Conservation (phyloP, 2,888 invertebrate genomes). For the Neoascia interrupta region DNA sequence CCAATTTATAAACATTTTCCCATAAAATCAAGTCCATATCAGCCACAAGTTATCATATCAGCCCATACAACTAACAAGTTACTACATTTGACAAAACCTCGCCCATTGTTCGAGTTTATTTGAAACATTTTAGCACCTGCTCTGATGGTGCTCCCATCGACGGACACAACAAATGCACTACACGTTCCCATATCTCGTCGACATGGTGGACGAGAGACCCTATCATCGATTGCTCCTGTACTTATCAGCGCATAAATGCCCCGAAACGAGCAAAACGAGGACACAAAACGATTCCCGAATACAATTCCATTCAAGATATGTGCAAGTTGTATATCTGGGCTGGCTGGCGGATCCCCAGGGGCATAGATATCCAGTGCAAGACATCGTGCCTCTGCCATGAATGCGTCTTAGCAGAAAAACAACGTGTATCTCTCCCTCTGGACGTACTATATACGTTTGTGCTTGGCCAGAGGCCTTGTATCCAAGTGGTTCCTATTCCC, state of each 20-base stretch:
- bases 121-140: constrained; percentile 61
- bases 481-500: constrained; percentile 50
- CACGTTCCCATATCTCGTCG: constrained; percentile 50
- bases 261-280: constrained; percentile 7
- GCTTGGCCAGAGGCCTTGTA: constrained; percentile 27
- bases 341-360: constrained; percentile 16
- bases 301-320: constrained; percentile 65
- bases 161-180: constrained; percentile 61
- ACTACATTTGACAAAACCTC: constrained; percentile 18
- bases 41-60: constrained; percentile 2
- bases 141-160: constrained; percentile 17
- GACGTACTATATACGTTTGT: constrained; percentile 7
- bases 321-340: constrained; percentile 55
- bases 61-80: constrained; percentile 10
- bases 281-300: constrained; percentile 25
- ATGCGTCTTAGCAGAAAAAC: constrained; percentile 71
- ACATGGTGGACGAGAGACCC: constrained; percentile 10
- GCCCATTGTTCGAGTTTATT: constrained; percentile 29
- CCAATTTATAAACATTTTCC: constrained; percentile 28
- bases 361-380: constrained; percentile 70
- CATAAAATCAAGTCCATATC: background rate
- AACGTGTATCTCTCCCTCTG: constrained; percentile 54
- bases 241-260: constrained; percentile 62
- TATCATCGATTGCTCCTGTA: constrained; percentile 59
- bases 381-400: constrained; percentile 78